These are phyloP conservation scores for Lysandra bellargus DNA, from an alignment of 2,888 invertebrate genomes.

Conservation along the genomic window DNA sequence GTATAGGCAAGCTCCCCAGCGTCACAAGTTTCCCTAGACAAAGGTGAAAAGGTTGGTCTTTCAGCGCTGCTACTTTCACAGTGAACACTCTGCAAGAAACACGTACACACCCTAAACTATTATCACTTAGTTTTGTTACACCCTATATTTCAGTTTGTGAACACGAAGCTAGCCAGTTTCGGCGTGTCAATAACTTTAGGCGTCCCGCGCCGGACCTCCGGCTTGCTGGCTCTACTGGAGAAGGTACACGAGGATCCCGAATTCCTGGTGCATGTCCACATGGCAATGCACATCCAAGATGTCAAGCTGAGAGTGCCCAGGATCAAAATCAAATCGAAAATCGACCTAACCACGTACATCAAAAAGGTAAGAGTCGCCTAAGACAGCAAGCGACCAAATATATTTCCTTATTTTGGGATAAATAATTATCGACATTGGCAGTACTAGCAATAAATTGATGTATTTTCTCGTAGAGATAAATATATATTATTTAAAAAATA, in stretches of 20 bases:
- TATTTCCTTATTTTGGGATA: too few species aligned
- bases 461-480: too few species aligned
- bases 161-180: slow-evolving; percentile 39
- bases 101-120: too few species aligned
- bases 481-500: too few species aligned
- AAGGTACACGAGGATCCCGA: slow-evolving; percentile 43
- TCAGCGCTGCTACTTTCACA: too few species aligned
- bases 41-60: too few species aligned
- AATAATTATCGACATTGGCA: too few species aligned
- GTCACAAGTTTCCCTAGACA: too few species aligned
- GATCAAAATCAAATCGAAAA: slow-evolving; percentile 54
- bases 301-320: slow-evolving; percentile 52
- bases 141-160: slow-evolving; percentile 43
- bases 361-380: slow-evolving; percentile 47
- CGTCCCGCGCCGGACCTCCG: slow-evolving; percentile 44
- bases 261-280: slow-evolving; percentile 42
- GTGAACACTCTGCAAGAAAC: too few species aligned
- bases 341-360: slow-evolving; percentile 54
- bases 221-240: slow-evolving; percentile 45
- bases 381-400: neutral
- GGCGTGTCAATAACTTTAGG: slow-evolving; percentile 47
- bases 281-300: slow-evolving; percentile 38
- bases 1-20: too few species aligned
- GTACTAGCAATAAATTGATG: too few species aligned
- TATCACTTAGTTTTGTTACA: too few species aligned